phyloP scores from a whole-genome alignment of 2,113 vertebrate genomes.

The Tricholaema leucomelas region DNA sequence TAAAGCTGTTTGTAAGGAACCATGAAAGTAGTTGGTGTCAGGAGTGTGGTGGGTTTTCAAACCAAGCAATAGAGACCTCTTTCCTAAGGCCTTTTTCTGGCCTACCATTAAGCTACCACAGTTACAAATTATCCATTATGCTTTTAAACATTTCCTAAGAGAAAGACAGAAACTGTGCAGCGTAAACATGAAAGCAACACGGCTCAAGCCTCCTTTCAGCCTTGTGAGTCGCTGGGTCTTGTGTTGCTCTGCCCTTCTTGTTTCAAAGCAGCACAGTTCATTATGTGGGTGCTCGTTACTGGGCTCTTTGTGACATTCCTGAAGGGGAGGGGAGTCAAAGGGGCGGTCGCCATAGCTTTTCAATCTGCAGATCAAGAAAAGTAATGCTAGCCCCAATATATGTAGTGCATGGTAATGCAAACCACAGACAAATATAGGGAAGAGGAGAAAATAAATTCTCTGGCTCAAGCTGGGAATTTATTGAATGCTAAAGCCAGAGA shows the following conservation, averaged over 20 bases:
- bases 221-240: neutral
- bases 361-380: slow-evolving; percentile 18
- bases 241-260: neutral
- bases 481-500: slow-evolving; percentile 48
- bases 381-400: slow-evolving; percentile 4
- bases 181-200: neutral
- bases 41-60: neutral
- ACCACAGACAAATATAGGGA: slow-evolving; percentile 38
- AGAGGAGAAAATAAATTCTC: slow-evolving; percentile 39
- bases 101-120: neutral
- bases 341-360: neutral
- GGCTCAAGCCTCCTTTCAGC: neutral
- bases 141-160: neutral
- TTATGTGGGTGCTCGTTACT: neutral
- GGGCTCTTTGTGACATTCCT: slow-evolving; percentile 26
- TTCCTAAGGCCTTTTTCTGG: neutral
- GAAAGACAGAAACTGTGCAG: neutral
- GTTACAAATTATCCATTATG: neutral
- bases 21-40: neutral
- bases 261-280: neutral
- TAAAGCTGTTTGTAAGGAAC: neutral
- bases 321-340: neutral
- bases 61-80: neutral
- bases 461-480: slow-evolving; percentile 55
- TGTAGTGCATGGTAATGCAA: slow-evolving; percentile 53